These are phyloP conservation scores for Marronus borbonicus DNA, from an alignment of 2,888 invertebrate species.

Conservation along the genomic window DNA sequence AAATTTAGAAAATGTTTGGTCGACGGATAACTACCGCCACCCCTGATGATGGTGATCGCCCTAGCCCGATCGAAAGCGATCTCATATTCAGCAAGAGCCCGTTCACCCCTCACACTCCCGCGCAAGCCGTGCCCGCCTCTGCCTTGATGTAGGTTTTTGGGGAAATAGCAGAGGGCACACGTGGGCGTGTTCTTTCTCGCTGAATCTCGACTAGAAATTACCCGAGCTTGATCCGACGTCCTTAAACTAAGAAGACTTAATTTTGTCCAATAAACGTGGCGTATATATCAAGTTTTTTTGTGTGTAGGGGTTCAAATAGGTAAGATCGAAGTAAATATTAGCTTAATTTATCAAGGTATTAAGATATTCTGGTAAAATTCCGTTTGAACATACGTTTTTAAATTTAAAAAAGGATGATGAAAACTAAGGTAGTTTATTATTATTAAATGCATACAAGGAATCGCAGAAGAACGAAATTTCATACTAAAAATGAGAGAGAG, in stretches of 20 bases:
- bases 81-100: conserved; percentile 20
- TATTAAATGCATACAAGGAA: no score
- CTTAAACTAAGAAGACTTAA: conserved; percentile 21
- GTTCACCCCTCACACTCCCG: background rate
- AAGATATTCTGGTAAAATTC: no score
- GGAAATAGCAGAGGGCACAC: background rate
- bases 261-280: background rate
- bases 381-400: no score
- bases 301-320: no score
- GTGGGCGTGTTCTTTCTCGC: no score
- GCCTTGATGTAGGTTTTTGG: background rate
- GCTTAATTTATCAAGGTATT: no score
- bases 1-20: conserved; percentile 52
- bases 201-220: conserved; percentile 18
- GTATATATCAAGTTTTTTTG: no score
- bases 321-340: no score
- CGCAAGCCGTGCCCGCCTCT: background rate
- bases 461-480: no score
- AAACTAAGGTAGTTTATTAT: no score
- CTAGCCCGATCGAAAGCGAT: conserved; percentile 30
- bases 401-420: no score
- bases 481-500: no score
- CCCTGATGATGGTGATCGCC: background rate
- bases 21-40: conserved; percentile 33
- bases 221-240: conserved; percentile 21